Evolutionary conservation across 2,888 invertebrate species (phyloP).

Genomic region (Odontothrips loti): DNA sequence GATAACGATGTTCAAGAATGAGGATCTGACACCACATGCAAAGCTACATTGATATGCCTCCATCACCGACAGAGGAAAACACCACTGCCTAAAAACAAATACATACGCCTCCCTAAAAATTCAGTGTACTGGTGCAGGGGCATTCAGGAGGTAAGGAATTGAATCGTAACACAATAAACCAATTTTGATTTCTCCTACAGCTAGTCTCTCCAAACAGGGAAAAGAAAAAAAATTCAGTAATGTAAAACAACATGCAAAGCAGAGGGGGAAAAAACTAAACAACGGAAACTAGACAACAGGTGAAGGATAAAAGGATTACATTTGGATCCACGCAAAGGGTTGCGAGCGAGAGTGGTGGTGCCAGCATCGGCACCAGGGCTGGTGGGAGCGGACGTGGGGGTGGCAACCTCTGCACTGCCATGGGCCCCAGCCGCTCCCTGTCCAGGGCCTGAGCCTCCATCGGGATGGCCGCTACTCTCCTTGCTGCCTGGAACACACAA

Average conservation of each 20-base stretch:
- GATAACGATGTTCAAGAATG: neutral
- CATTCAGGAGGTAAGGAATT: neutral
- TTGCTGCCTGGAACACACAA: conserved; percentile 55
- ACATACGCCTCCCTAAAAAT: neutral
- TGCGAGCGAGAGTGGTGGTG: conserved; percentile 56
- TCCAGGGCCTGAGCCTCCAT: conserved; percentile 45
- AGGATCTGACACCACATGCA: conserved; percentile 24
- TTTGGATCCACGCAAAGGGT: conserved; percentile 77
- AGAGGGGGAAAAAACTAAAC: conserved; percentile 32
- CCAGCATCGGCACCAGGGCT: conserved; percentile 45
- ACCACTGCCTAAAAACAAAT: neutral
- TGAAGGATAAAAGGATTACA: conserved; percentile 53
- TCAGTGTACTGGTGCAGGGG: neutral
- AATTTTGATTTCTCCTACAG: neutral
- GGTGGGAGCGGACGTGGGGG: conserved; percentile 48
- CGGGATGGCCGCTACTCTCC: conserved; percentile 59
- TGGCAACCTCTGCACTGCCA: conserved; percentile 35
- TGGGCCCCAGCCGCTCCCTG: conserved; percentile 30
- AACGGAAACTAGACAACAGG: conserved; percentile 33
- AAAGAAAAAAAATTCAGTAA: conserved; percentile 7
- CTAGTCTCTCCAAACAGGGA: neutral
- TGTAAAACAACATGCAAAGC: neutral
- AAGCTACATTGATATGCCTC: neutral
- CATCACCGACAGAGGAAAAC: conserved; percentile 11
- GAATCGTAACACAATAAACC: neutral